These are phyloP conservation scores for Lasioglossum malachurum DNA, from an alignment of 2,888 invertebrate species.

Conservation along the genomic window DNA sequence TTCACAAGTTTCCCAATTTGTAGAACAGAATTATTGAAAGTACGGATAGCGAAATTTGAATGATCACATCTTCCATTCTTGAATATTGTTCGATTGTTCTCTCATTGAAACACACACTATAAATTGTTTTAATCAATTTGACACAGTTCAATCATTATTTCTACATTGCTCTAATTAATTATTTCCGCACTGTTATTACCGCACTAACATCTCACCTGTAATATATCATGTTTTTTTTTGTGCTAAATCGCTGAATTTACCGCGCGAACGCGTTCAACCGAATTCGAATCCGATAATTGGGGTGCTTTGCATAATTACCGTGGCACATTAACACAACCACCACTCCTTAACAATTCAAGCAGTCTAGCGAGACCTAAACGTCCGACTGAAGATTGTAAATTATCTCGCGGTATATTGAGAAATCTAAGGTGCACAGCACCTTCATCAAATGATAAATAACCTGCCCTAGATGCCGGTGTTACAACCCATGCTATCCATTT, in stretches of 20 bases:
- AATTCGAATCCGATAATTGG: not conserved
- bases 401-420: not conserved
- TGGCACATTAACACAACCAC: not conserved
- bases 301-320: not conserved
- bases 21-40: not conserved
- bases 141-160: not conserved
- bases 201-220: not conserved
- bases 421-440: not conserved
- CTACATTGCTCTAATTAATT: not conserved
- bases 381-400: not conserved
- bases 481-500: not conserved
- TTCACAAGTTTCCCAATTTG: not conserved
- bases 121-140: not conserved
- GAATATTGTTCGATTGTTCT: not conserved
- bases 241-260: not conserved
- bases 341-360: constrained; percentile 6
- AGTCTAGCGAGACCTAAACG: not conserved
- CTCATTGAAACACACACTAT: not conserved
- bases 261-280: not conserved
- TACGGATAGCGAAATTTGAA: not conserved
- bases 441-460: not conserved
- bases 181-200: not conserved
- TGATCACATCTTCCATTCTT: not conserved
- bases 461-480: not conserved
- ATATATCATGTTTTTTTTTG: not conserved